A percentile compares a stretch with the other conserved stretches of the same genome.
phyloP scores from a whole-genome alignment of 2,797 vertebrate genomes.

The Amazona ochrocephala region DNA sequence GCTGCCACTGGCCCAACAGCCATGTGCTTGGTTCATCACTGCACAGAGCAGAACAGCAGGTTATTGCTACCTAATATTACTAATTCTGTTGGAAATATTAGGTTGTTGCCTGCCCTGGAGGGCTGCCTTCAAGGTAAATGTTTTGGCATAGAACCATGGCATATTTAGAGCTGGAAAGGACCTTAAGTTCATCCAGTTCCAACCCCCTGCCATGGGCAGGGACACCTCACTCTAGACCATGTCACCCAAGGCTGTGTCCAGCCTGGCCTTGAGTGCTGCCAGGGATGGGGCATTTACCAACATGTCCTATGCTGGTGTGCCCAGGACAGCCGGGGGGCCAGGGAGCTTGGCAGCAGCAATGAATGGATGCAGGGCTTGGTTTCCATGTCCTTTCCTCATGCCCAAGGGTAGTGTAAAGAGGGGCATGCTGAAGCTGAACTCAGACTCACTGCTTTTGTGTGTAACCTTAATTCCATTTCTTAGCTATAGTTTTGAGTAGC shows the following conservation, averaged over 20 bases:
- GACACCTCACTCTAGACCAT: not conserved
- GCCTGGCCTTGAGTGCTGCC: not conserved
- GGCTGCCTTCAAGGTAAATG: not conserved
- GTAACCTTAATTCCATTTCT: not conserved
- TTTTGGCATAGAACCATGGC: not conserved
- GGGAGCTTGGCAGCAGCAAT: not conserved
- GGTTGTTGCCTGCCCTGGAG: not conserved
- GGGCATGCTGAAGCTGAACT: not conserved
- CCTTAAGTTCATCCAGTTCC: not conserved
- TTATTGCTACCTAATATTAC: not conserved
- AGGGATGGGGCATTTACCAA: not conserved
- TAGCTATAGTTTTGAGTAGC: not conserved
- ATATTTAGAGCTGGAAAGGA: not conserved
- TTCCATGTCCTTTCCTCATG: not conserved
- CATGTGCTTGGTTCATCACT: rapidly evolving
- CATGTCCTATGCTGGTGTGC: rapidly evolving
- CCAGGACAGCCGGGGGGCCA: rapidly evolving
- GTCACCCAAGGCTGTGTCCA: not conserved
- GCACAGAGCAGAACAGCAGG: not conserved
- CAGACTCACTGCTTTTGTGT: not conserved
- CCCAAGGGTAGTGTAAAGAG: rapidly evolving
- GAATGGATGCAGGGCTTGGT: not conserved
- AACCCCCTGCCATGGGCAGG: not conserved
- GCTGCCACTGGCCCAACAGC: not conserved
- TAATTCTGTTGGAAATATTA: not conserved